Evolutionary conservation across 2,888 invertebrate species (phyloP).

Genomic region (Latrodectus elegans): DNA sequence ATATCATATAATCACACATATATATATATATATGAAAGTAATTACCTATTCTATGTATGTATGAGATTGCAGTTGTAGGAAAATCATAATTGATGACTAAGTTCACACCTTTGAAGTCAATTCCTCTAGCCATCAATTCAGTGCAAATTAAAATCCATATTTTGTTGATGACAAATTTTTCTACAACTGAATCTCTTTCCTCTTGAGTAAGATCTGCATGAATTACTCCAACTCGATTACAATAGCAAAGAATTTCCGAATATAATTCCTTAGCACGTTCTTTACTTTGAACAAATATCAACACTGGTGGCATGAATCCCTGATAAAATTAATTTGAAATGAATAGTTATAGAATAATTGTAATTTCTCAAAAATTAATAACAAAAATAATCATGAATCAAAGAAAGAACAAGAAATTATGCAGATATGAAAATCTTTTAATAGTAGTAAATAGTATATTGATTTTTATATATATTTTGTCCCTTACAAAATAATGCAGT

Average conservation of each 20-base stretch:
- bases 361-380: too few relatives aligned
- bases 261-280: slow-evolving; percentile 95
- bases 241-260: slow-evolving; percentile 91
- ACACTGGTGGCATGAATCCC: slow-evolving; percentile 91
- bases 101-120: slow-evolving; percentile 97
- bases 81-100: slow-evolving; percentile 98
- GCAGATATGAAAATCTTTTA: too few relatives aligned
- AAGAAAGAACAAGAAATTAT: too few relatives aligned
- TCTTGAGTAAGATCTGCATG: slow-evolving; percentile 92
- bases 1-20: too few relatives aligned
- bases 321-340: slow-evolving; percentile 71
- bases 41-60: slow-evolving; percentile 87
- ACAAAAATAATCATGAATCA: too few relatives aligned
- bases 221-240: slow-evolving; percentile 93
- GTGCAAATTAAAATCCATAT: slow-evolving; percentile 98
- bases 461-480: too few relatives aligned
- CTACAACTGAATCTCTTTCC: slow-evolving; percentile 93
- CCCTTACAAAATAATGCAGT: too few relatives aligned
- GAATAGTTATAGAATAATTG: too few relatives aligned
- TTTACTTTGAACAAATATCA: slow-evolving; percentile 91
- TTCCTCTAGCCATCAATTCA: slow-evolving; percentile 95
- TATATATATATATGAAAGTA: too few relatives aligned
- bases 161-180: slow-evolving; percentile 91
- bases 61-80: slow-evolving; percentile 90
- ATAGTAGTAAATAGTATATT: too few relatives aligned